Percentiles rank a stretch among this genome's conserved stretches.
phyloP scores from a whole-genome alignment of 2,888 invertebrate species.

The Rhimphoctona megacephalus region DNA sequence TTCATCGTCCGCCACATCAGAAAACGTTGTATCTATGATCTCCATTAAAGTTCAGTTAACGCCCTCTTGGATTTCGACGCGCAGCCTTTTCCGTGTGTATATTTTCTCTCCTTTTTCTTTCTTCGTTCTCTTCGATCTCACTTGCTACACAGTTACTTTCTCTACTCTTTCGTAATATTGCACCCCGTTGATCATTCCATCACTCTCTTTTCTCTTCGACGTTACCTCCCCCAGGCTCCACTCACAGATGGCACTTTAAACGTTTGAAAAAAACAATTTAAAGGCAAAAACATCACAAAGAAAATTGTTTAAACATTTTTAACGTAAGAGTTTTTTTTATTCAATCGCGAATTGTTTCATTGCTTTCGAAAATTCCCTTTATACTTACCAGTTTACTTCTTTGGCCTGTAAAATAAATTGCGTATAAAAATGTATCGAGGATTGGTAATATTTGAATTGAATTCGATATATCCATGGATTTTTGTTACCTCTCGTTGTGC shows the following conservation, averaged over 20 bases:
- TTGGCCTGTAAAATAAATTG: background rate
- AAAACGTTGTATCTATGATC: constrained; percentile 82
- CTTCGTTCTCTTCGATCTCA: constrained; percentile 38
- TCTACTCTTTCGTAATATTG: constrained; percentile 46
- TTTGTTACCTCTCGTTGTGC: background rate
- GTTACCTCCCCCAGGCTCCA: background rate
- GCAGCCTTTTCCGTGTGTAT: constrained; percentile 58
- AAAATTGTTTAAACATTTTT: background rate
- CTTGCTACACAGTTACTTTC: constrained; percentile 35
- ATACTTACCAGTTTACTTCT: background rate
- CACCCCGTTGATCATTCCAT: constrained; percentile 53
- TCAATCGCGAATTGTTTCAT: background rate
- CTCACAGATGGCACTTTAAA: constrained; percentile 48
- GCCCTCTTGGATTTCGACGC: constrained; percentile 80
- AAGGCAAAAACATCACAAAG: background rate
- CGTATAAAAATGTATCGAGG: background rate
- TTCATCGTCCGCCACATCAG: constrained; percentile 77
- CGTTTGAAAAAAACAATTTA: background rate
- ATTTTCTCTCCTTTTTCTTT: constrained; percentile 43
- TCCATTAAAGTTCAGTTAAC: constrained; percentile 85
- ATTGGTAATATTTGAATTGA: background rate
- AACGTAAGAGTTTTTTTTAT: background rate
- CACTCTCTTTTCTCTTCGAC: constrained; percentile 13
- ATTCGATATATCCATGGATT: background rate
- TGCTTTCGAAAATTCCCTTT: background rate